Base-by-base conservation (phyloP, 2,888 invertebrate genomes). In the Lycophotia porphyrea region DNA sequence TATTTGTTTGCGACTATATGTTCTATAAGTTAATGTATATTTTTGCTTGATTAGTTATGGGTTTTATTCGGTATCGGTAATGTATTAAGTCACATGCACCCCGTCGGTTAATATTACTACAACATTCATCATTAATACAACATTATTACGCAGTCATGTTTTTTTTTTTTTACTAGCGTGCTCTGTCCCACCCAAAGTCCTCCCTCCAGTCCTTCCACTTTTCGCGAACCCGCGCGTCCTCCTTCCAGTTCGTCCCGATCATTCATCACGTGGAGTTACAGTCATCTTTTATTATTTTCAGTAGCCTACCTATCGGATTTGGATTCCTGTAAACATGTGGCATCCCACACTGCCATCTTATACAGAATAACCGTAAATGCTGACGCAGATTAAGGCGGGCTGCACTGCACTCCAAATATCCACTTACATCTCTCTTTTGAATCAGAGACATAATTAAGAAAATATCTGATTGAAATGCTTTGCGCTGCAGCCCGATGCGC, bases 51-150 rank as follows among this genome's bases (percentile, higher is more conserved):
- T 64, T 69, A 15, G 11, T 49, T 47, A 11, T 2, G 2, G 42
- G 34, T 49, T 47, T 36, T 18, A 47, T 27, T 58, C 18, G 24
- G 9, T 72, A 65, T 47, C 42, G 36, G 34, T 47, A 55, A 13
- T 64, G 13, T 73, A 47, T 81, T 60, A 84, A n/a, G 76, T 55
- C 36, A 24, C 34, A 34, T 80, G 15, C 27, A n/a, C 55, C 80
- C 55, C 21, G 61, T 24, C 13, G 18, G 18, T 63, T 9, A 44
- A n/a, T 27, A 34, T 27, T 2, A 27, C 27, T 24, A 13, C 21
- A 27, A 39, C 24, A 58, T 34, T 80, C n/a, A n/a, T n/a, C 24
- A 34, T 27, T 2, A 27, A 34, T 24, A 13, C 21, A 27, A 39
- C 24, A 58, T 34, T 80, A 74, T 42, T 27, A 15, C 47, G 39